phyloP scores from a whole-genome alignment of 2,797 vertebrate species.

The Adrianichthys oophorus region DNA sequence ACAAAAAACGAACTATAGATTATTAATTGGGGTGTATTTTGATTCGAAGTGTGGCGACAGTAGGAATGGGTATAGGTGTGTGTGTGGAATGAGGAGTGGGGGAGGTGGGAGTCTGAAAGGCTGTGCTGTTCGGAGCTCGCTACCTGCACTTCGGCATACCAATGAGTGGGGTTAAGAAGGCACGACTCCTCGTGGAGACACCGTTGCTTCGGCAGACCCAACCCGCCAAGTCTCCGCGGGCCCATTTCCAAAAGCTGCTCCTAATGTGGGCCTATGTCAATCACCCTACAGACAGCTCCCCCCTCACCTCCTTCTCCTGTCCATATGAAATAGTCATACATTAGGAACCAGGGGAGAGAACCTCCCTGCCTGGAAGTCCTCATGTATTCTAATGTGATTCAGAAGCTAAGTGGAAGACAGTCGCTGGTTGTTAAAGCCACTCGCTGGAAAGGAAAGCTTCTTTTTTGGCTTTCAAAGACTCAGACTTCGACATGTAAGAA shows the following conservation, averaged over 20 bases:
- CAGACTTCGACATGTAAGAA: conserved; percentile 49
- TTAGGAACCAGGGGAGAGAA: conserved; percentile 86
- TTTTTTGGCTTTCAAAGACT: conserved; percentile 61
- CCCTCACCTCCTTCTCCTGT: conserved; percentile 65
- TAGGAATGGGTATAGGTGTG: conserved; percentile 89
- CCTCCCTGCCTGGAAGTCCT: conserved; percentile 57
- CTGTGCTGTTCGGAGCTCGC: conserved; percentile 89
- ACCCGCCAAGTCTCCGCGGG: conserved; percentile 90
- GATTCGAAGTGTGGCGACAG: conserved; percentile 90
- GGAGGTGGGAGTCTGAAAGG: conserved; percentile 83
- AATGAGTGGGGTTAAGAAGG: conserved; percentile 99
- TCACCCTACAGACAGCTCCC: conserved; percentile 90
- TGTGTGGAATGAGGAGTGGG: conserved; percentile 75
- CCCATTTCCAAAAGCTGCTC: conserved; percentile 96
- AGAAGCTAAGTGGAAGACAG: conserved; percentile 56
- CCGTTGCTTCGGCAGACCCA: conserved; percentile 86
- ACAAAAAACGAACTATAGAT: conserved; percentile 68
- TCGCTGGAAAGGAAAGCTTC: conserved; percentile 7
- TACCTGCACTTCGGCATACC: conserved; percentile 94
- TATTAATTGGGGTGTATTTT: conserved; percentile 96
- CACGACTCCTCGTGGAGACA: conserved; percentile 94
- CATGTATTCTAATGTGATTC: conserved; percentile 73
- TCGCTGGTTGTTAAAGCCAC: conserved; percentile 25
- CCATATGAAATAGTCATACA: conserved; percentile 98
- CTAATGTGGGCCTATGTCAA: conserved; percentile 94